Base-by-base conservation (phyloP, 2,113 vertebrate genomes). In the Pseudorectes ferrugineus region DNA sequence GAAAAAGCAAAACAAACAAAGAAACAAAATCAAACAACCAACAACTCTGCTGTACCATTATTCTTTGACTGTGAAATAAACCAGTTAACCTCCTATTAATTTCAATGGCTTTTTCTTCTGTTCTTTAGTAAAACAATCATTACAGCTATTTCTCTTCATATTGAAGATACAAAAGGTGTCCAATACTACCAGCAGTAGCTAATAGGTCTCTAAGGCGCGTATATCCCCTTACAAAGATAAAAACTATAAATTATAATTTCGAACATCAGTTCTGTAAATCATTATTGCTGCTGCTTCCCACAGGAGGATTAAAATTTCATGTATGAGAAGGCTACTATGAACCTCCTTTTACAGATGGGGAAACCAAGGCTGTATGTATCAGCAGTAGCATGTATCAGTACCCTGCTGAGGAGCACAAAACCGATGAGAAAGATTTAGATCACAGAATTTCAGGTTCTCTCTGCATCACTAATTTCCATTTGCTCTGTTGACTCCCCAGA, bases 401-500 rank as follows among this genome's bases (percentile, higher is more conserved):
- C 35, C 54, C 45, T 6, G 28, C 40, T 65, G 58, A 63, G 74
- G 57, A 82, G 66, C 49, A 95, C 40, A 85, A 76, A 79, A 62
- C 45, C 22, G 16, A 46, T 16, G 49, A 76, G 70, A 68, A 86
- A 43, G 65, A 59, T 57, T 72, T 49, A 89, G 25, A 89, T 19
- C 31, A 54, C 28, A 88, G 45, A 89, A 72, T 22, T 81, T 43
- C 19, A 86, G 57, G 71, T 65, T 89, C 66, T 74, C 29, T 87
- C 77, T 89, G 77, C 79, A 85, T 85, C 57, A 79, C 80, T 91
- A 40, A 89, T 67, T 90, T 93, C 76, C 78, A 87, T 35, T 85
- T 89, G 45, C 49, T 79, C 66, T 88, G 38, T 13, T 79, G 66
- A 54, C 46, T 88, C 54, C 49, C 42, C 6, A 46, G 66, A 87